Evolutionary conservation across 2,797 vertebrate genomes (phyloP).

Genomic region (Rhinophrynus dorsalis): DNA sequence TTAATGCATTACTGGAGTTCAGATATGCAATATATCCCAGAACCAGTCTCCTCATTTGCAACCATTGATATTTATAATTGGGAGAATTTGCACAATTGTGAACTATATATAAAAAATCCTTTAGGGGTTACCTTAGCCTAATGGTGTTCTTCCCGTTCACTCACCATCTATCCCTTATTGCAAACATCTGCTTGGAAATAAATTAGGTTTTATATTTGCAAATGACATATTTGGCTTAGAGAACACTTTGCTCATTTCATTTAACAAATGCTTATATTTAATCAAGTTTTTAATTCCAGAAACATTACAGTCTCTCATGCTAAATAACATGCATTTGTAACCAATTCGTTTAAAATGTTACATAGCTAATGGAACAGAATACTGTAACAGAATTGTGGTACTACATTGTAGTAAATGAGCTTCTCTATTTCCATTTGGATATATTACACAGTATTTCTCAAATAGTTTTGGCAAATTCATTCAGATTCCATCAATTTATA

Average conservation of each 20-base stretch:
- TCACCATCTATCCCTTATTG: constrained; percentile 78
- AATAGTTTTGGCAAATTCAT: constrained; percentile 57
- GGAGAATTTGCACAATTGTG: constrained; percentile 63
- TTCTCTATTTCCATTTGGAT: constrained; percentile 55
- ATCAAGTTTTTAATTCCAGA: constrained; percentile 72
- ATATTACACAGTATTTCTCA: constrained; percentile 58
- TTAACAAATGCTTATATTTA: constrained; percentile 71
- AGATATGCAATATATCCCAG: constrained; percentile 25
- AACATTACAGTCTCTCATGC: constrained; percentile 63
- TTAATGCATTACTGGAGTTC: neutral
- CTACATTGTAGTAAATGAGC: constrained; percentile 52
- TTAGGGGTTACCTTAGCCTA: constrained; percentile 72
- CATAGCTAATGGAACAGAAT: constrained; percentile 58
- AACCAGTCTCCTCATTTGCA: constrained; percentile 60
- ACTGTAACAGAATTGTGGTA: constrained; percentile 55
- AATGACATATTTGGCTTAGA: constrained; percentile 69
- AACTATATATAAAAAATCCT: constrained; percentile 66
- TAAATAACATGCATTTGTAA: constrained; percentile 58
- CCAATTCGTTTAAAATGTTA: constrained; percentile 51
- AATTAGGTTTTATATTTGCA: constrained; percentile 73
- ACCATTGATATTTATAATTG: constrained; percentile 68
- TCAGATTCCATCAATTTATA: constrained; percentile 58
- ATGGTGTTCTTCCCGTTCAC: constrained; percentile 70
- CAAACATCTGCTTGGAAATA: constrained; percentile 80
- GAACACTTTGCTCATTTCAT: constrained; percentile 67